These are phyloP conservation scores for Macropodus opercularis DNA, from an alignment of 2,797 vertebrate genomes.

Conservation along the genomic window DNA sequence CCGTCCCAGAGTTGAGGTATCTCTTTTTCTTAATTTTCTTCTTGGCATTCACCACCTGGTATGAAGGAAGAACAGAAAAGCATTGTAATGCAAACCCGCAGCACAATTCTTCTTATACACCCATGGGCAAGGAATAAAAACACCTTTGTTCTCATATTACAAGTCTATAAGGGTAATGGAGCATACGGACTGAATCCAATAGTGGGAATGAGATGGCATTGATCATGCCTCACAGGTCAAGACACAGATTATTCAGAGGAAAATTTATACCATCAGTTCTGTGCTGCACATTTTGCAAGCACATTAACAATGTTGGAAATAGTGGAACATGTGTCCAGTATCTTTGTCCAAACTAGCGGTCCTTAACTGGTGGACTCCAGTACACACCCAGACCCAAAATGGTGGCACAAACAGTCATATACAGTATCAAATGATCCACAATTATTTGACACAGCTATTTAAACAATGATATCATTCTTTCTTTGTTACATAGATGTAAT, in stretches of 20 bases:
- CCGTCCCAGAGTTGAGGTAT: constrained; percentile 94
- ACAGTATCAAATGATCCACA: too few relatives aligned
- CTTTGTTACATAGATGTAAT: too few relatives aligned
- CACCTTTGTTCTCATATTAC: constrained; percentile 63
- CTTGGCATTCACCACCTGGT: constrained; percentile 93
- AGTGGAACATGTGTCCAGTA: neutral
- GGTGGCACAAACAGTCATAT: too few relatives aligned
- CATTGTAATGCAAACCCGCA: constrained; percentile 55
- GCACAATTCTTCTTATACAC: constrained; percentile 54
- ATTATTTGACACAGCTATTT: too few relatives aligned
- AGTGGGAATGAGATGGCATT: constrained; percentile 71
- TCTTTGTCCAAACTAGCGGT: constrained; percentile 22
- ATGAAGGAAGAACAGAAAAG: constrained; percentile 41
- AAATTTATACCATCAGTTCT: constrained; percentile 28
- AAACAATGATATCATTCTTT: too few relatives aligned
- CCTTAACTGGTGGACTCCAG: too few relatives aligned
- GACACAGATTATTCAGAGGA: constrained; percentile 48
- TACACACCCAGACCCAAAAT: too few relatives aligned
- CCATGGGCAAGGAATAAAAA: constrained; percentile 68
- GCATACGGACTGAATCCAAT: constrained; percentile 67
- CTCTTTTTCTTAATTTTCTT: constrained; percentile 98
- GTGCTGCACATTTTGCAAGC: constrained; percentile 27
- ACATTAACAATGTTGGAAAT: constrained; percentile 8
- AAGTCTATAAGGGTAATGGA: constrained; percentile 68
- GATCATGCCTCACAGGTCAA: constrained; percentile 63